phyloP scores from a whole-genome alignment of 2,113 vertebrate species.

The Otocyon megalotis region DNA sequence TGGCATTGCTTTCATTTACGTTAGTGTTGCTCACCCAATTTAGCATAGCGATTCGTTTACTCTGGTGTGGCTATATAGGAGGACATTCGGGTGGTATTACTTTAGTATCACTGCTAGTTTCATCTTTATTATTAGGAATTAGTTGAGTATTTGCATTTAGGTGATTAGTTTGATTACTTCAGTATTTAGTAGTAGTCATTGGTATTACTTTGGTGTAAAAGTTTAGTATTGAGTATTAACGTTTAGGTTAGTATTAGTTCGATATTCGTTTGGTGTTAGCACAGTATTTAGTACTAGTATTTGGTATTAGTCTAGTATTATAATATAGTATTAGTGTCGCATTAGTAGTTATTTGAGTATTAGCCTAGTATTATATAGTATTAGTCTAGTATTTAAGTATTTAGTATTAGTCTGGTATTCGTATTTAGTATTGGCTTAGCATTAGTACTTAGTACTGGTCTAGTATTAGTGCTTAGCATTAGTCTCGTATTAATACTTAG shows the following conservation, averaged over 20 bases:
- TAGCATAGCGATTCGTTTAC: not conserved
- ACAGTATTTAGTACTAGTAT: not conserved
- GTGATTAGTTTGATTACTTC: fast-evolving
- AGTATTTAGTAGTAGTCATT: not conserved
- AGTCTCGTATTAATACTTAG: not conserved
- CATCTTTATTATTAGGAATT: fast-evolving
- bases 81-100: not conserved
- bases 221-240: not conserved
- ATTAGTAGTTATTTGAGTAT: not conserved
- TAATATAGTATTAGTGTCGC: not conserved
- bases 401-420: not conserved
- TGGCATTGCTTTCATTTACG: not conserved
- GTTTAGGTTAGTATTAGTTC: not conserved
- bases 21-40: not conserved
- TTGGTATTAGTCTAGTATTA: not conserved
- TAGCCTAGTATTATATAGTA: not conserved
- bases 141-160: not conserved
- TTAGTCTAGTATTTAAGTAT: not conserved
- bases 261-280: not conserved
- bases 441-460: not conserved
- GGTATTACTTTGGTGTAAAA: not conserved
- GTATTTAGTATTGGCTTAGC: not conserved
- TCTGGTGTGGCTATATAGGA: not conserved
- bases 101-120: not conserved
- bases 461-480: not conserved